Evolutionary conservation across 2,797 vertebrate species (phyloP).

Genomic region (Hirundo rustica): DNA sequence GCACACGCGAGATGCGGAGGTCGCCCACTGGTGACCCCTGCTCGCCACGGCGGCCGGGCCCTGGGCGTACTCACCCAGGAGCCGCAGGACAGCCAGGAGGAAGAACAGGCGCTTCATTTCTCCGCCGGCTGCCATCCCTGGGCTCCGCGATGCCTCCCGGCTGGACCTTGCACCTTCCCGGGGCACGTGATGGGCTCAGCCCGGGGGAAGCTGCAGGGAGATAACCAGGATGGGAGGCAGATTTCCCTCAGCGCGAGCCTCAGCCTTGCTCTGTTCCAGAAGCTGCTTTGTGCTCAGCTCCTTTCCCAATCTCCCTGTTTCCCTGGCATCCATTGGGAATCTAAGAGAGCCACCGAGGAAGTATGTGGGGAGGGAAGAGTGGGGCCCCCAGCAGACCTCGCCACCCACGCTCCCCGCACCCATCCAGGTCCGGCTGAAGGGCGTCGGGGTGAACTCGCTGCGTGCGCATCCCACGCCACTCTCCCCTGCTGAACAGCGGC

Average conservation of each 20-base stretch:
- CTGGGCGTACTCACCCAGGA: slow-evolving; percentile 59
- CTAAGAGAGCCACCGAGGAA: background rate
- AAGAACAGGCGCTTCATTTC: background rate
- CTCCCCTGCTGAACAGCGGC: background rate
- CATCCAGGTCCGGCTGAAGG: fast-evolving
- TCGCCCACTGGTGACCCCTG: background rate
- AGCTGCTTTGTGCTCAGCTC: background rate
- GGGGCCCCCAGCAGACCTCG: fast-evolving
- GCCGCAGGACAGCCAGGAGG: background rate
- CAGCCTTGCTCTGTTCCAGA: background rate
- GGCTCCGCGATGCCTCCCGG: background rate
- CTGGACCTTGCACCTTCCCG: slow-evolving; percentile 55
- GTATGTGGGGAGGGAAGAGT: fast-evolving
- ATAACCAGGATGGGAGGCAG: fast-evolving
- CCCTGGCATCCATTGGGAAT: background rate
- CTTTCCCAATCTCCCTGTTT: background rate
- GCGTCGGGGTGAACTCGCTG: fast-evolving
- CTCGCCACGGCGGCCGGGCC: fast-evolving
- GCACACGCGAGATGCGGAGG: background rate
- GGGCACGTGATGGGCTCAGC: slow-evolving; percentile 37
- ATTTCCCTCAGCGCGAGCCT: fast-evolving
- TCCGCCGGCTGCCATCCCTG: background rate
- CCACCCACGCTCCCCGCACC: fast-evolving
- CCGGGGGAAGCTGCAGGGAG: background rate
- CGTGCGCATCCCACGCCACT: fast-evolving